Percentiles rank a stretch among this genome's conserved stretches.
phyloP scores from a whole-genome alignment of 1,140 invertebrate species.

The Galendromus occidentalis region DNA sequence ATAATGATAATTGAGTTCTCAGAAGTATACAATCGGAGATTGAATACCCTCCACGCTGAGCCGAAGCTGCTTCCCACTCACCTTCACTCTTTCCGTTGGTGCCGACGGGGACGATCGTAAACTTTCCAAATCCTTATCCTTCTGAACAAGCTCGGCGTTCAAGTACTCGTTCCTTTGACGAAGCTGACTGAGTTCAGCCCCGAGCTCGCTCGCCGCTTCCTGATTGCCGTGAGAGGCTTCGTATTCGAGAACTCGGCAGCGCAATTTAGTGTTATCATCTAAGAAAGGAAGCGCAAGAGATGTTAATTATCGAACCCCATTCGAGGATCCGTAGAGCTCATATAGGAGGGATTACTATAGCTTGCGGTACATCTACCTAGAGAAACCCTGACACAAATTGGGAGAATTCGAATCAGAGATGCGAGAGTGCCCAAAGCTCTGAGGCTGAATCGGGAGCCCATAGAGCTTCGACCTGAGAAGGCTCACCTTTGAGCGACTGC shows the following conservation, averaged over 20 bases:
- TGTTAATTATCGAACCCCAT: too few species aligned
- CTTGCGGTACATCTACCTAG: too few species aligned
- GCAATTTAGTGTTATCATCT: slow-evolving; percentile 21
- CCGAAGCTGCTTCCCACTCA: not conserved
- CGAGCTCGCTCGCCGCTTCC: slow-evolving; percentile 32
- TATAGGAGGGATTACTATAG: too few species aligned
- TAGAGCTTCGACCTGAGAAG: slow-evolving; percentile 16
- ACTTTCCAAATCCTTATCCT: slow-evolving; percentile 46
- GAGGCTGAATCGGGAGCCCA: too few species aligned
- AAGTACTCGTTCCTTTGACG: slow-evolving; percentile 50
- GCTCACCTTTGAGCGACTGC: slow-evolving; percentile 87
- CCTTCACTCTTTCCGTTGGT: not conserved
- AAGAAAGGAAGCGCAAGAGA: slow-evolving; percentile 17
- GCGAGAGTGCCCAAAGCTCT: too few species aligned
- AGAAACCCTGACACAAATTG: too few species aligned
- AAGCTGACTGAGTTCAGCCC: slow-evolving; percentile 41
- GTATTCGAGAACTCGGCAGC: slow-evolving; percentile 22
- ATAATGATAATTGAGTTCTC: not conserved
- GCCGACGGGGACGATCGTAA: slow-evolving; percentile 14
- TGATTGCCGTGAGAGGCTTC: slow-evolving; percentile 33
- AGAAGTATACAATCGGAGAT: not conserved
- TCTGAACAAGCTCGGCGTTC: slow-evolving; percentile 46
- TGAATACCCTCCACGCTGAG: not conserved
- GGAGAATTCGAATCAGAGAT: too few species aligned
- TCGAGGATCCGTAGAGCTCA: too few species aligned